Evolutionary conservation across 2,113 vertebrate species (phyloP).

Genomic region (Gasterosteus nipponicus): DNA sequence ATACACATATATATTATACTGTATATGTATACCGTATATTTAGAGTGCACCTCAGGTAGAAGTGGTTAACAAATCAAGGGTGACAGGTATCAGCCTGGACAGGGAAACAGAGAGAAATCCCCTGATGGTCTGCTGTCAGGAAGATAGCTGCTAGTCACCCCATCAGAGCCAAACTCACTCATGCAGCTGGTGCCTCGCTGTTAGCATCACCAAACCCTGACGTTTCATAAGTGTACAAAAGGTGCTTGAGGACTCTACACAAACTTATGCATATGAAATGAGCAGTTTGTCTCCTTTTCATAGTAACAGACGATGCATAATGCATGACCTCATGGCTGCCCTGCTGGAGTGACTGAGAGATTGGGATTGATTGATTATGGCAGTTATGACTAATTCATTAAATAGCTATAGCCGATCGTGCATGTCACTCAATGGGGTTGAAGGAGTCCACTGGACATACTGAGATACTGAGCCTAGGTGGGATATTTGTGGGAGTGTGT

Average conservation of each 20-base stretch:
- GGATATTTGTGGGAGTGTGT: slow-evolving; percentile 7
- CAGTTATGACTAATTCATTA: slow-evolving; percentile 80
- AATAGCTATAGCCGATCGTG: slow-evolving; percentile 60
- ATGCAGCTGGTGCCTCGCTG: slow-evolving; percentile 25
- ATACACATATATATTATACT: too few species aligned
- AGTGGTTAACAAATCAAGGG: not conserved
- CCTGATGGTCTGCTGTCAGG: slow-evolving; percentile 29
- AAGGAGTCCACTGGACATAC: slow-evolving; percentile 37
- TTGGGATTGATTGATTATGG: slow-evolving; percentile 79
- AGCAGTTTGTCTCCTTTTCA: slow-evolving; percentile 50
- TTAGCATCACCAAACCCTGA: slow-evolving; percentile 45
- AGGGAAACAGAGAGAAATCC: slow-evolving; percentile 2
- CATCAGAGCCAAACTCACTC: slow-evolving; percentile 29
- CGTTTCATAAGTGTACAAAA: slow-evolving; percentile 44
- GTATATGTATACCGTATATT: not conserved
- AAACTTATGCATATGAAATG: slow-evolving; percentile 69
- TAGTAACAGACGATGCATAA: slow-evolving; percentile 67
- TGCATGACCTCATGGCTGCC: slow-evolving; percentile 55
- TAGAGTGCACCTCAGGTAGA: not conserved
- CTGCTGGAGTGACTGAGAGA: slow-evolving; percentile 65
- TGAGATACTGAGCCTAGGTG: slow-evolving; percentile 5
- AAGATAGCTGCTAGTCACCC: slow-evolving; percentile 26
- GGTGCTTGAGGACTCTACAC: slow-evolving; percentile 33
- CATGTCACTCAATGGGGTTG: slow-evolving; percentile 64
- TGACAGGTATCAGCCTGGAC: slow-evolving; percentile 26